Percentiles rank a stretch among this genome's conserved stretches.
Conservation (phyloP, 2,797 vertebrate species). For the Sebastes cheni region DNA sequence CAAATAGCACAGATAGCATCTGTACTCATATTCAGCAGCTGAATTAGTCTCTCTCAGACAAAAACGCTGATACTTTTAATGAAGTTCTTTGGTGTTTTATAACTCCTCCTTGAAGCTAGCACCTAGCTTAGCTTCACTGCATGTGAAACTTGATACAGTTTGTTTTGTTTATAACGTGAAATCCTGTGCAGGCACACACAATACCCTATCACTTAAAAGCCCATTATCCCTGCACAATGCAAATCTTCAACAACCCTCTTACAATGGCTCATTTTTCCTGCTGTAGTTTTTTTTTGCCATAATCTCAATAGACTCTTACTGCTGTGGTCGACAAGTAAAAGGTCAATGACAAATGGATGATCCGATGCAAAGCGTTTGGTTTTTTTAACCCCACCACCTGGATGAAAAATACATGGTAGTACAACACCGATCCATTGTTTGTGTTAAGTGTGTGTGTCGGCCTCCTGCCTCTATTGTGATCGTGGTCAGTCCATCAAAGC, state of each 20-base stretch:
- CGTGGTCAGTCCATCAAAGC: conserved; percentile 75
- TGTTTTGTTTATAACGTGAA: background rate
- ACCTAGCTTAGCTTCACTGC: background rate
- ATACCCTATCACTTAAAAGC: background rate
- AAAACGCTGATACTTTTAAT: background rate
- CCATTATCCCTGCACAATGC: background rate
- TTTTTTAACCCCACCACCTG: conserved; percentile 11
- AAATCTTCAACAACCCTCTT: background rate
- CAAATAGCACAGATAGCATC: no score
- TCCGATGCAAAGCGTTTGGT: background rate
- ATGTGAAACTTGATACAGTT: background rate
- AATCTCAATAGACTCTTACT: background rate
- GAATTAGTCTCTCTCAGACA: background rate
- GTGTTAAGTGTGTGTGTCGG: conserved; percentile 44
- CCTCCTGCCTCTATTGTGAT: conserved; percentile 73
- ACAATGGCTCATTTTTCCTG: background rate
- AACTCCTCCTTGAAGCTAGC: background rate
- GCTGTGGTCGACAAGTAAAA: background rate
- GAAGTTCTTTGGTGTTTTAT: background rate
- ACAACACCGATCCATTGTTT: conserved; percentile 53
- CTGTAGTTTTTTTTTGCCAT: background rate
- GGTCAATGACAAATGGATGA: background rate
- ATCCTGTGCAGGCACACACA: background rate
- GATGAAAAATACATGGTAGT: conserved; percentile 38
- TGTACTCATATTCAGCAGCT: background rate